Conservation (phyloP, 2,797 vertebrate genomes). For the Anas bernieri region DNA sequence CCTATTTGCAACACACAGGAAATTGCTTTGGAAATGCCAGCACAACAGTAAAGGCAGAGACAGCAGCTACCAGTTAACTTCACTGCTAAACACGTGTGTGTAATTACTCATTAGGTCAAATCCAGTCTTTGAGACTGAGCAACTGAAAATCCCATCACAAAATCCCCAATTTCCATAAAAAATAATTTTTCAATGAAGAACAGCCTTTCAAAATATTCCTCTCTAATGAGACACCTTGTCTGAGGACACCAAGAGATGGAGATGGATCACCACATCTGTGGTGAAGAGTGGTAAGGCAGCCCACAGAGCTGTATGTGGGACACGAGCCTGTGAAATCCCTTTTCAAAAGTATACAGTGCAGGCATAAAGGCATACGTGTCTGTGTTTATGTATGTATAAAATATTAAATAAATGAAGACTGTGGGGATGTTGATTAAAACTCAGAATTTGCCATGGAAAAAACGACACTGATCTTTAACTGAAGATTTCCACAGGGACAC, state of each 20-base stretch:
- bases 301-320: not conserved
- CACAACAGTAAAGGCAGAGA: not conserved
- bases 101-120: not conserved
- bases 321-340: not conserved
- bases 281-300: too few species aligned
- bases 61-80: not conserved
- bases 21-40: not conserved
- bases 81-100: fast-evolving
- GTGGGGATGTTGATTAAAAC: not conserved
- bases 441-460: not conserved
- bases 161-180: not conserved
- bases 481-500: not conserved
- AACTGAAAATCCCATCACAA: not conserved
- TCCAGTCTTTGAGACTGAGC: fast-evolving
- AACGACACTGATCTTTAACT: not conserved
- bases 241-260: not conserved
- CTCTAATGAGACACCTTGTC: not conserved
- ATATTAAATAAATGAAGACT: not conserved
- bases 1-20: not conserved
- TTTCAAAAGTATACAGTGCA: not conserved
- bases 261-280: not conserved
- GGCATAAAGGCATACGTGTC: not conserved
- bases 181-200: not conserved
- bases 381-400: not conserved
- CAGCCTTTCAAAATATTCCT: not conserved